Conservation (phyloP, 37 sponge, comb jelly and placozoan genomes). For the Beroe ovata region DNA sequence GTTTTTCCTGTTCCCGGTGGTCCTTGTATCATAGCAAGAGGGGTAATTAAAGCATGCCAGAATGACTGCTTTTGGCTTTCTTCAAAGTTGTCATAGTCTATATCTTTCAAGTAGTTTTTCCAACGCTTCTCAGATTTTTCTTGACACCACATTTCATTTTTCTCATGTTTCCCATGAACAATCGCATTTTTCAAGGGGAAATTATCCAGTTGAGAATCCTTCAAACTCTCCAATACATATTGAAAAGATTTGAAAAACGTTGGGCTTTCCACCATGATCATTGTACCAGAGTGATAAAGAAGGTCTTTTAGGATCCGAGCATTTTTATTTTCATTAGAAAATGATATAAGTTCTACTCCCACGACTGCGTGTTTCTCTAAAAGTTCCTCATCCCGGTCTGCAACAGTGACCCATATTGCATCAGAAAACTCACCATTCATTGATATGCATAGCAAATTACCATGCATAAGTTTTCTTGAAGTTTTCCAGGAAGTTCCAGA, state of each 20-base stretch:
- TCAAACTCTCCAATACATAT: conserved; percentile 68
- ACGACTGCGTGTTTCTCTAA: background rate
- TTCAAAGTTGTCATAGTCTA: conserved; percentile 40
- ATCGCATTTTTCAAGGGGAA: conserved; percentile 67
- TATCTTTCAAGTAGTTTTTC: background rate
- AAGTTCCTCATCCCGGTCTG: background rate
- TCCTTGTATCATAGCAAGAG: conserved; percentile 72
- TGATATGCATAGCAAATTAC: conserved; percentile 65
- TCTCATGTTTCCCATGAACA: background rate
- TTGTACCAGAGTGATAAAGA: conserved; percentile 31
- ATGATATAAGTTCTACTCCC: conserved; percentile 50
- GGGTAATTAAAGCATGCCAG: conserved; percentile 2
- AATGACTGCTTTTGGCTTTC: conserved; percentile 68
- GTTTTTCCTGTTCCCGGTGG: conserved; percentile 77
- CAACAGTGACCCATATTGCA: conserved; percentile 67
- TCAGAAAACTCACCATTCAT: conserved; percentile 47
- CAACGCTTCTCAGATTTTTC: background rate
- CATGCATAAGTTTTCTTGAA: conserved; percentile 66
- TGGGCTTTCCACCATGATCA: conserved; percentile 71
- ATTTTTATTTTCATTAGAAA: background rate
- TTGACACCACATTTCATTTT: background rate
- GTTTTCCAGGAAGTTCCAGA: background rate
- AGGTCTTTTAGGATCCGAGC: background rate
- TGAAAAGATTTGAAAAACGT: conserved; percentile 72
- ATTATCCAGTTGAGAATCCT: conserved; percentile 37